phyloP scores from a whole-genome alignment of 92 coral and sea anemone genomes.

The Phenganax marumi region DNA sequence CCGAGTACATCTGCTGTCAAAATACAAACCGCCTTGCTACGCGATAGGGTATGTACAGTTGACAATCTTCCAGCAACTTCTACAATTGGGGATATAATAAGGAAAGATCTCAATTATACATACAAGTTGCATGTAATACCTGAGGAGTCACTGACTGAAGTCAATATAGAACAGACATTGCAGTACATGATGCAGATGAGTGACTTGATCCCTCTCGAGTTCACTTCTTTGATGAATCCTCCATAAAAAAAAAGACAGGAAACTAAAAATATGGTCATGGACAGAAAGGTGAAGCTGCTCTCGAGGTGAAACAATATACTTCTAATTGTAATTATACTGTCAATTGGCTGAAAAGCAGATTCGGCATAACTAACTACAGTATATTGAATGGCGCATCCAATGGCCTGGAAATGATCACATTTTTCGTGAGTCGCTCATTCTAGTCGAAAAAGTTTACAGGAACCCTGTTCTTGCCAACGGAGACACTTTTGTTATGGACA shows the following conservation, averaged over 20 bases:
- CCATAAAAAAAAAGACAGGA: conserved; percentile 36
- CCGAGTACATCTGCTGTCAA: conserved; percentile 8
- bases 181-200: conserved; percentile 16
- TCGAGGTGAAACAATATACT: conserved; percentile 34
- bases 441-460: background rate
- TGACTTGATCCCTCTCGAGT: conserved; percentile 27
- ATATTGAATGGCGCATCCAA: conserved; percentile 11
- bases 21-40: conserved; percentile 8
- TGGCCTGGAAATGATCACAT: conserved; percentile 3
- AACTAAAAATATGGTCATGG: conserved; percentile 36
- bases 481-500: conserved; percentile 10
- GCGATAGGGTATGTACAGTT: conserved; percentile 13
- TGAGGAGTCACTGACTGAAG: conserved; percentile 1
- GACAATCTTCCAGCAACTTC: background rate
- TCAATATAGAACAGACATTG: background rate
- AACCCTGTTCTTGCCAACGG: background rate
- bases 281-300: conserved; percentile 17
- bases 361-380: conserved; percentile 15
- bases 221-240: conserved; percentile 46
- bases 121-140: background rate
- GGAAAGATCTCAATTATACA: background rate
- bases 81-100: background rate
- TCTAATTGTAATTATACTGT: too few relatives aligned
- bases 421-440: background rate
- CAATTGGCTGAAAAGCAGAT: conserved; percentile 2